Conservation (phyloP, 2,113 vertebrate genomes). For the Cyprichromis sp. region DNA sequence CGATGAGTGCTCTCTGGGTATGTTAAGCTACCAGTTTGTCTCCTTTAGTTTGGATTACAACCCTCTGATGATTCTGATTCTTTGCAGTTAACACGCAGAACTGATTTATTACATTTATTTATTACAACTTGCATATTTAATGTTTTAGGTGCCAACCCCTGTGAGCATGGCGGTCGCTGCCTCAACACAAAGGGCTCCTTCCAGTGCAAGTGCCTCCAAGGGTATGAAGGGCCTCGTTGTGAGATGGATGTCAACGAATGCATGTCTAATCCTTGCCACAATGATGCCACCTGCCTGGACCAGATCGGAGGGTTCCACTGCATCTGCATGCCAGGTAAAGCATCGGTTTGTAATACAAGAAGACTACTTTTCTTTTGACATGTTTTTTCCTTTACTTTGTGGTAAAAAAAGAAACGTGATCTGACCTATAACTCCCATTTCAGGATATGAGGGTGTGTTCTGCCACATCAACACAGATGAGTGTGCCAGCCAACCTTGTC, state of each 20-base stretch:
- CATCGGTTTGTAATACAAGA: neutral
- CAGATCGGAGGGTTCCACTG: slow-evolving; percentile 95
- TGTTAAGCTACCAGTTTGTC: neutral
- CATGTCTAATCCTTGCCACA: slow-evolving; percentile 92
- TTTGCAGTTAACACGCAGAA: neutral
- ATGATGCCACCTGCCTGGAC: slow-evolving; percentile 92
- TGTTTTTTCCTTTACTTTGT: neutral
- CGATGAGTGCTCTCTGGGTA: slow-evolving; percentile 89
- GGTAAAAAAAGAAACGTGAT: neutral
- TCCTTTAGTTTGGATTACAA: neutral
- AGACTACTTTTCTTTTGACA: neutral
- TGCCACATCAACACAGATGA: slow-evolving; percentile 91
- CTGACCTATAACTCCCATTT: neutral
- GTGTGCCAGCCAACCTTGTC: slow-evolving; percentile 88
- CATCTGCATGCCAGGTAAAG: slow-evolving; percentile 92
- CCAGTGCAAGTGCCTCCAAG: slow-evolving; percentile 87
- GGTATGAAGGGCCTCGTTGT: slow-evolving; percentile 88
- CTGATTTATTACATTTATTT: neutral
- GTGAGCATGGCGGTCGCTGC: slow-evolving; percentile 90
- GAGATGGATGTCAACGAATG: slow-evolving; percentile 96
- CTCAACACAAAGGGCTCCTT: slow-evolving; percentile 96
- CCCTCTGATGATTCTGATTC: neutral
- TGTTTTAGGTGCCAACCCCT: slow-evolving; percentile 86
- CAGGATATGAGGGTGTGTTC: slow-evolving; percentile 90
- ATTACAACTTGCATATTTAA: neutral